Base-by-base conservation (phyloP, 2,888 invertebrate genomes). In the Hipparchia sbordonii region DNA sequence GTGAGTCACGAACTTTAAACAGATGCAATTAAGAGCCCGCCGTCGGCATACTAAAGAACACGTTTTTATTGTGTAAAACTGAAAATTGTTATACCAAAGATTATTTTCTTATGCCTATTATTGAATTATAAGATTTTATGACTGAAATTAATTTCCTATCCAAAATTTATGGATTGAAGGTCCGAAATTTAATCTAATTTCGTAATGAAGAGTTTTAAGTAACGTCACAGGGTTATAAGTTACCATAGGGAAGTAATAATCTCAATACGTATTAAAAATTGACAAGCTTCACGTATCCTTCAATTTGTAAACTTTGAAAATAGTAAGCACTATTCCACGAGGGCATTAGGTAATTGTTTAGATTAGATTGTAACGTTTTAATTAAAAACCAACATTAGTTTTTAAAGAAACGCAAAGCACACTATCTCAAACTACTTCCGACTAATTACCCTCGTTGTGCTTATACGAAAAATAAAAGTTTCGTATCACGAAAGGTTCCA, bases 11-110 rank as follows among this genome's bases (percentile, higher is more conserved):
- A 87, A 88, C 83, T 82, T 78, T 81, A 84, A 77, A 78, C 78
- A 77, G 84, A 86, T 85, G 87, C 86, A 90, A 91, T 91, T 90
- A 90, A 87, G 87, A 88, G 85, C 82, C 85, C 83, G 83, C 85
- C 82, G 88, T 82, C 85, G 85, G 88, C 88, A 89, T 89, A 88
- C 85, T 87, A 89, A 86, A 33, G 74, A 74, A 74, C 51, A 62
- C 85, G 87, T 86, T 84, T 82, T 80, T 77, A 70, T 71, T 65
- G 57, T 33, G 69, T 62, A 51, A 45, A 60, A 51, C 12, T 39
- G 54, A 8, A 54, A 67, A 48, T 10, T 48, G 9, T 48, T 59
- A 57, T 39, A 45, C 7, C n/a, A 10, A 33, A 65, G 65, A 52
- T 33, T 13, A 23, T 52, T 23, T 62, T 6, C n/a, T 63, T 23